phyloP scores from a whole-genome alignment of 2,888 invertebrate genomes.

The Tridacna crocea region DNA sequence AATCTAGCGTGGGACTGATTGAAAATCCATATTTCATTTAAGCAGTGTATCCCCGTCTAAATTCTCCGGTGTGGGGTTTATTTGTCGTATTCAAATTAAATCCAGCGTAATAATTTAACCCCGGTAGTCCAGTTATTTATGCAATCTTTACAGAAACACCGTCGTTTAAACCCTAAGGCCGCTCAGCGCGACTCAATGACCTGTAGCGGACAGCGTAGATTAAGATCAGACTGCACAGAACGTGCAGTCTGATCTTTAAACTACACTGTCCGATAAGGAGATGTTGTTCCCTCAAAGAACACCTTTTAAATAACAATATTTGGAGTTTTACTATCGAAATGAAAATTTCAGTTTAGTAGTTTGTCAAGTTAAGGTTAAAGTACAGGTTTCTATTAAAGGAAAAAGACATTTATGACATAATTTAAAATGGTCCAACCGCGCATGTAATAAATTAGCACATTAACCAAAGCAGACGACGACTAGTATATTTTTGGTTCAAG shows the following conservation, averaged over 20 bases:
- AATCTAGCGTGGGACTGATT: conserved; percentile 40
- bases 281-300: no score
- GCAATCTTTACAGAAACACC: conserved; percentile 12
- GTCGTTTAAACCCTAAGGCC: no score
- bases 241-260: no score
- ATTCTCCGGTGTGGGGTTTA: conserved; percentile 10
- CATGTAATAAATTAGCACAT: no score
- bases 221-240: no score
- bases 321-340: no score
- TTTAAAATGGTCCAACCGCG: not conserved
- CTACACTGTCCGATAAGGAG: no score
- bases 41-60: not conserved
- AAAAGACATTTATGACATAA: conserved; percentile 1
- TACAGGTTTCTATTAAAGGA: not conserved
- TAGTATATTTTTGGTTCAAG: not conserved
- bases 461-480: not conserved
- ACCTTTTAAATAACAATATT: no score
- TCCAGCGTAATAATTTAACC: conserved; percentile 18
- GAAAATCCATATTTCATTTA: conserved; percentile 47
- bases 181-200: no score
- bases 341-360: no score
- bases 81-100: conserved; percentile 12
- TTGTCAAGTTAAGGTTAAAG: no score
- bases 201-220: no score
- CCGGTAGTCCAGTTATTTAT: conserved; percentile 20